phyloP scores from a whole-genome alignment of 2,888 invertebrate species.

The Busseola fusca region DNA sequence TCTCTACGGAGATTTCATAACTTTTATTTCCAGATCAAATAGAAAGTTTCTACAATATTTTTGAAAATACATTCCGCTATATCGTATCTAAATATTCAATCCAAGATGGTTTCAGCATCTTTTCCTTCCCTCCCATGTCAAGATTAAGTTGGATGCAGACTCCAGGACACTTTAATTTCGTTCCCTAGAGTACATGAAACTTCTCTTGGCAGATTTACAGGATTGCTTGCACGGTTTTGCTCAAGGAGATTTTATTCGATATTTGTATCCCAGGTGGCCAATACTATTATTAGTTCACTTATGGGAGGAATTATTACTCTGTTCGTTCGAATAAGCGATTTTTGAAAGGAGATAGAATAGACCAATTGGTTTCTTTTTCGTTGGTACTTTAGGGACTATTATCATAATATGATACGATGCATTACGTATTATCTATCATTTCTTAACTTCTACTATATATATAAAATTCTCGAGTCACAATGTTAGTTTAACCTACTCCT shows the following conservation, averaged over 20 bases:
- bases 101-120: conserved; percentile 27
- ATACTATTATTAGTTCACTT: conserved; percentile 7
- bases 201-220: conserved; percentile 26
- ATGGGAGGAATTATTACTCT: background rate
- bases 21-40: background rate
- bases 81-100: conserved; percentile 27
- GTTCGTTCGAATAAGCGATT: background rate
- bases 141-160: conserved; percentile 15
- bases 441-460: too few species aligned
- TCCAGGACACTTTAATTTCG: conserved; percentile 26
- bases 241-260: conserved; percentile 6
- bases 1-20: background rate
- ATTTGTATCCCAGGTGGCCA: background rate
- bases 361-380: background rate
- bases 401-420: background rate
- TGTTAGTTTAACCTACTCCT: too few species aligned
- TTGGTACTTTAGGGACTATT: background rate
- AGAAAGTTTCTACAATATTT: background rate
- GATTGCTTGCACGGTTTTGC: conserved; percentile 7
- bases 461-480: too few species aligned
- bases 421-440: background rate
- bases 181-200: conserved; percentile 13
- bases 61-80: background rate
- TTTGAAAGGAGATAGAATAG: background rate
- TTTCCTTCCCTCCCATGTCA: conserved; percentile 4